These are phyloP conservation scores for Drosophila mayri DNA, from an alignment of 1,140 invertebrate genomes.

Conservation along the genomic window DNA sequence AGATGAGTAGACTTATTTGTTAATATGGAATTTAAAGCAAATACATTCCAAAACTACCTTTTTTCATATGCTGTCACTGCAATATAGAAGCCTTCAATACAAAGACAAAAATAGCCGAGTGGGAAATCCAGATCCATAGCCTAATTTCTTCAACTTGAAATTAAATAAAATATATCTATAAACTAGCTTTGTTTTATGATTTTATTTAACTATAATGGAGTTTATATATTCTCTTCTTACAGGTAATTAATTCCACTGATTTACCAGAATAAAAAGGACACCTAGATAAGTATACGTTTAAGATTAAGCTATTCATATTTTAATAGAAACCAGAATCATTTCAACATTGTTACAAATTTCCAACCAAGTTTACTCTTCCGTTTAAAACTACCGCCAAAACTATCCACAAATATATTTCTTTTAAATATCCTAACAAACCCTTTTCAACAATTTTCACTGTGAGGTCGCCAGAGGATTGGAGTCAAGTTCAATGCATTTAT, in stretches of 20 bases:
- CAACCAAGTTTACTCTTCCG: not conserved
- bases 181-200: not conserved
- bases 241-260: not conserved
- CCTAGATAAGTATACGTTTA: not conserved
- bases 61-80: conserved; percentile 46
- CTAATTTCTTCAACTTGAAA: not conserved
- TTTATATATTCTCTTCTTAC: not conserved
- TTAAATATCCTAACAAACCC: not conserved
- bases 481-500: conserved; percentile 57
- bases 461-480: conserved; percentile 13
- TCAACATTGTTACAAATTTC: not conserved
- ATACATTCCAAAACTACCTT: not conserved
- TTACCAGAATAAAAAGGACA: not conserved
- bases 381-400: not conserved
- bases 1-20: not conserved
- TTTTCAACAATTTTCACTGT: conserved; percentile 1
- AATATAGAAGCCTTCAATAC: not conserved
- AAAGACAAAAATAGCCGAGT: not conserved
- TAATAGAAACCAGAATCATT: not conserved
- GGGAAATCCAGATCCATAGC: not conserved
- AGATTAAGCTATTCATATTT: not conserved
- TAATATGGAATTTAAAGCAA: not conserved
- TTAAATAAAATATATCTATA: not conserved
- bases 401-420: not conserved
- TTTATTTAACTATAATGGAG: not conserved